These are phyloP conservation scores for Mantis religiosa DNA, from an alignment of 2,888 invertebrate species.

Conservation along the genomic window DNA sequence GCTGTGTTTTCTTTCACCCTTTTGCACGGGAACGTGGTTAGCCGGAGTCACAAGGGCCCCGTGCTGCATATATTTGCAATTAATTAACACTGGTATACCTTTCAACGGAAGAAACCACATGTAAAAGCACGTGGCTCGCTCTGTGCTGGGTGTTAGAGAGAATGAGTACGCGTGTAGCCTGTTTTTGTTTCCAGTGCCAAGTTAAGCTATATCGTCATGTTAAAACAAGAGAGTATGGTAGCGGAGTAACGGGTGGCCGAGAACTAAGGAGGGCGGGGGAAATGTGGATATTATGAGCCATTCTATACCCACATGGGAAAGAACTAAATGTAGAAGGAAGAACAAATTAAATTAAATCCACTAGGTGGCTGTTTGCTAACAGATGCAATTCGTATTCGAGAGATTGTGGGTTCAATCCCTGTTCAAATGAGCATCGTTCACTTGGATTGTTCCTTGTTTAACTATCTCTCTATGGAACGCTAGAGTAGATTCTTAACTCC, in stretches of 20 bases:
- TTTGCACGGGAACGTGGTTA: background rate
- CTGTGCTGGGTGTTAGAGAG: background rate
- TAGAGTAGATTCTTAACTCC: too few species aligned
- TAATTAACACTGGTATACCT: background rate
- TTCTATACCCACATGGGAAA: background rate
- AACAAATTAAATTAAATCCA: too few species aligned
- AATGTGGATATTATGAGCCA: background rate
- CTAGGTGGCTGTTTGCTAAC: too few species aligned
- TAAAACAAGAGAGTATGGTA: background rate
- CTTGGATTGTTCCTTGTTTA: too few species aligned
- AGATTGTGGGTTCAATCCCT: too few species aligned
- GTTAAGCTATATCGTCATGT: background rate
- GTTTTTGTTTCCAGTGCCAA: background rate
- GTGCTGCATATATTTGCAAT: background rate
- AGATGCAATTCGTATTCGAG: too few species aligned
- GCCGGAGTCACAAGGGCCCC: background rate
- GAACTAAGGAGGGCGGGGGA: background rate
- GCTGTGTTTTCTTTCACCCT: background rate
- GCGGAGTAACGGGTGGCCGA: background rate
- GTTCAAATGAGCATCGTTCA: too few species aligned
- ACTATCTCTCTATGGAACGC: too few species aligned
- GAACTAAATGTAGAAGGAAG: background rate
- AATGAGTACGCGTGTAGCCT: background rate
- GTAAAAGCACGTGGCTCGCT: background rate
- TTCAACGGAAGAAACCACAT: background rate